Evolutionary conservation across 2,113 vertebrate genomes (phyloP).

Genomic region (Eidolon helvum): DNA sequence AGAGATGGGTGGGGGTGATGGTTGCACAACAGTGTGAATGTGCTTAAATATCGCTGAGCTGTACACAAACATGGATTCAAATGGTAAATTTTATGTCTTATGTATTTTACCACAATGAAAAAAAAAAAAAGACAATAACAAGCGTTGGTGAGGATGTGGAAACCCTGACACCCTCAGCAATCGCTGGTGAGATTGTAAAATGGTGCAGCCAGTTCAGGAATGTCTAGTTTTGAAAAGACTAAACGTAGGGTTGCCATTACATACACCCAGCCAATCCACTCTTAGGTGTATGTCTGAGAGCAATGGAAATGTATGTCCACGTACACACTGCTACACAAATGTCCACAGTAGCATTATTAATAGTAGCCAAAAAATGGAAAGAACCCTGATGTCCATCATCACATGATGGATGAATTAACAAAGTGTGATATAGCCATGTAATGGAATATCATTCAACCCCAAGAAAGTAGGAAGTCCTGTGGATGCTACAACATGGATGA

Average conservation of each 20-base stretch:
- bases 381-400: not conserved
- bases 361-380: not conserved
- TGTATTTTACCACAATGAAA: not conserved
- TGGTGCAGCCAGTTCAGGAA: not conserved
- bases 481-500: not conserved
- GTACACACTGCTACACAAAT: not conserved
- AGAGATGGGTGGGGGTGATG: not conserved
- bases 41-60: not conserved
- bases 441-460: not conserved
- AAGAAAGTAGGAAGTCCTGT: not conserved
- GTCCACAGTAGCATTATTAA: not conserved
- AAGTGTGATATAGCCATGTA: not conserved
- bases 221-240: not conserved
- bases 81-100: not conserved
- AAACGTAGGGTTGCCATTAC: not conserved
- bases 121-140: not conserved
- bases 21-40: not conserved
- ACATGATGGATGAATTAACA: not conserved
- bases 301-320: not conserved
- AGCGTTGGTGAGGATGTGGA: not conserved
- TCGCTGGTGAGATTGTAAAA: not conserved
- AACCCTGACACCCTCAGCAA: no score
- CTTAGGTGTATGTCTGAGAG: not conserved
- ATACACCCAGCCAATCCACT: not conserved
- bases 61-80: not conserved